Evolutionary conservation across 2,113 vertebrate species (phyloP), one percentile per base, ranked within the genome.

Genomic region (Tretioscincus oriximinensis): DNA sequence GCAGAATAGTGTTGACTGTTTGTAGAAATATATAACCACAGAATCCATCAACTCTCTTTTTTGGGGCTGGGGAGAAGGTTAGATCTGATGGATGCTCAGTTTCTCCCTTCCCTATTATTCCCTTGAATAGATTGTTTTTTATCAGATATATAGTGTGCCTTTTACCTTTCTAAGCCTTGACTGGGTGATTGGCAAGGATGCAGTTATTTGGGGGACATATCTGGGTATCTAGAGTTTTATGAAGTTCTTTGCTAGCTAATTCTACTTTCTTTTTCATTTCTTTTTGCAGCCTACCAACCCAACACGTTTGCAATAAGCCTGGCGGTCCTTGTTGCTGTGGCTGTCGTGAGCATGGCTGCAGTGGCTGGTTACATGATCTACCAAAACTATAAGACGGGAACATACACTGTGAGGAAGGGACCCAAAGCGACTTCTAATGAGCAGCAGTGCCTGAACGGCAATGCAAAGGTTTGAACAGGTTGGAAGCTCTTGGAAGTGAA

Each of bases 381-480:
- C 77, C 73, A 60, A 1, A 88, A 72, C 76, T 45, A 72, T 9
- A 90, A 90, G 70, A 88, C 81, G 35, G 60, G 47, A 69, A 82
- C 70, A 12, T 93, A 92, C 4, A 67, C 41, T 45, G 6, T 81
- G 20, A 14, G 0, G 8, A 67, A 90, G 9, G 82, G 84, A 76
- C 89, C 81, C 1, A 75, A 81, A 9, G 77, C 49, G 0, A 16
- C 6, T 0, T 4, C 81, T 67, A 47, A 88, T 69, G 86, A 81
- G 51, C 28, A 78, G 20, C 85, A 80, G 1, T 49, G 51, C 11
- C 73, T 81, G 65, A 81, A 76, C 10, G 58, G 21, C 28, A 69
- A 29, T 4, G 41, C 5, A 29, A 29, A 9, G 16, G 31, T 68
- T 2, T 81, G 61, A 76, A n/a, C 47, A 35, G 35, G 18, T 28